Percentiles rank a stretch among this genome's conserved stretches.
Evolutionary conservation across 1,140 invertebrate genomes (phyloP).

Genomic region (Papilio polytes): DNA sequence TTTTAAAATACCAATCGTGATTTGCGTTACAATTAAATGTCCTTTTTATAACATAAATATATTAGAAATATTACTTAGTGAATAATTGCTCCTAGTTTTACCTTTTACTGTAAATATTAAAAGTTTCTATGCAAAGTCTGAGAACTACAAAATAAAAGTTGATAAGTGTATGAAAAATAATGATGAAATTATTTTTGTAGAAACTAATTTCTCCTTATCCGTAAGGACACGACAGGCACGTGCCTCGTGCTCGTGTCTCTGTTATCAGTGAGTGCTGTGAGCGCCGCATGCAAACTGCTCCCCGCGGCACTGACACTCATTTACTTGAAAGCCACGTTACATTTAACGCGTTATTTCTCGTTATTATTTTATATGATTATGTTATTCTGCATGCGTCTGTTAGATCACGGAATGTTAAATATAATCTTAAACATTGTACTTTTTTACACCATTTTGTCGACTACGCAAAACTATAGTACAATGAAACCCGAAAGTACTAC

Average conservation of each 20-base stretch:
- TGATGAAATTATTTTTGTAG: neutral
- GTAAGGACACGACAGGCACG: neutral
- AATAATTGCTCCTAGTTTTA: neutral
- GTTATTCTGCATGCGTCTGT: neutral
- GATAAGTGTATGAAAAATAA: neutral
- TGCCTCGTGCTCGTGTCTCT: neutral
- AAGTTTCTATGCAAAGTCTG: neutral
- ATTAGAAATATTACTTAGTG: too few relatives aligned
- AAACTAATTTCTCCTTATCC: neutral
- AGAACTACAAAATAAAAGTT: too few relatives aligned
- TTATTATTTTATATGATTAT: neutral
- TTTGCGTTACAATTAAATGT: neutral
- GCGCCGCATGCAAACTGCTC: neutral
- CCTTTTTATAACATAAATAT: too few relatives aligned
- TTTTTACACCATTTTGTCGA: too few relatives aligned
- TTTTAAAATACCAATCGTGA: neutral
- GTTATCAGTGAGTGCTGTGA: neutral
- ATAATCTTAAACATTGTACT: neutral
- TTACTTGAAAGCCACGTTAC: neutral
- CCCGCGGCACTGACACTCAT: neutral
- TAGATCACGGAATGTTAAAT: neutral
- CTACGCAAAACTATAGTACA: too few relatives aligned
- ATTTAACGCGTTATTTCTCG: neutral
- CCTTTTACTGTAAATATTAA: neutral
- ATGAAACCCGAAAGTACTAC: too few relatives aligned